Evolutionary conservation across 2,888 invertebrate species (phyloP), one percentile per base, ranked within the genome.

Genomic region (Idaea aversata): DNA sequence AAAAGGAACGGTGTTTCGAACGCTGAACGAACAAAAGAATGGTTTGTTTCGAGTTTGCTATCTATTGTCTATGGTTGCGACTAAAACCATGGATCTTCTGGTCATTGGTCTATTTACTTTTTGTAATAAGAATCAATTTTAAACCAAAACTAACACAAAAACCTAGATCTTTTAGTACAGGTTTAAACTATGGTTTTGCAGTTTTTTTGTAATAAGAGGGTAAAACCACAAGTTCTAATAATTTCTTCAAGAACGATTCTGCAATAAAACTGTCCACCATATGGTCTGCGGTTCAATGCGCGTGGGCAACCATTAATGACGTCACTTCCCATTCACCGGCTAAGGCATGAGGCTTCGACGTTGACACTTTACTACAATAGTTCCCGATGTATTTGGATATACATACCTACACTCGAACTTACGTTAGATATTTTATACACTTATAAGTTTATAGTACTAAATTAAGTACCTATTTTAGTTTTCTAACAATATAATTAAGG

Each of bases 251-350:
- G 7, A 47, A 47, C 47, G 47, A 10, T 13, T 13, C 47, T 47
- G 47, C 13, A 47, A 47, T 47, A 47, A 47, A 47, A 47, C 13
- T 47, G 47, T 10, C 47, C 38, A 68, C 85, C 87, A 86, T 87
- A 86, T 85, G 86, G 85, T 70, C 70, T 61, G 70, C 61, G 67
- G 70, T 73, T 68, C 72, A 76, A 71, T 77, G 80, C 77, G 79
- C 80, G 81, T 83, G 76, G 79, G 79, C 78, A 68, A 73, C 69
- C 79, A 78, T 77, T 77, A 63, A 77, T 86, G 86, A 88, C 88
- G 88, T 87, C 88, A 88, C 62, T 13, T 36, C 62, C 83, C 85
- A 86, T 87, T 88, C 88, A 84, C 81, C 65, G 69, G 77, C 81
- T 73, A 74, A 67, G 78, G 77, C 67, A 57, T 0, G 59, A 64